Percentiles rank a stretch among this genome's conserved stretches.
Conservation (phyloP, 2,797 vertebrate genomes). For the Chloroceryle inda region DNA sequence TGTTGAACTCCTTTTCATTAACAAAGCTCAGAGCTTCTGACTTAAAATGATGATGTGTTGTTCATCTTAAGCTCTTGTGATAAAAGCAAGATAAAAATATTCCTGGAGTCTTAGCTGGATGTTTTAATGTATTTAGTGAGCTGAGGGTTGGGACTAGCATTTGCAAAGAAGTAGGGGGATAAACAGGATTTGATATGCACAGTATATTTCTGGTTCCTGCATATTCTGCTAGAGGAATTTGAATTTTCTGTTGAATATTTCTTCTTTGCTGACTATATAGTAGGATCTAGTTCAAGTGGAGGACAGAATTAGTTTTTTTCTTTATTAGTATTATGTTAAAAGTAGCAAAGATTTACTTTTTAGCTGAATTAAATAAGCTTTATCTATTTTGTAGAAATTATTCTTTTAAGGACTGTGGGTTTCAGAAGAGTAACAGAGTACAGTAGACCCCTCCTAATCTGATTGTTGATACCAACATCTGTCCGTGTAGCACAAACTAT, state of each 20-base stretch:
- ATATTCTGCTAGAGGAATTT: neutral
- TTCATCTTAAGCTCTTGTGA: conserved; percentile 31
- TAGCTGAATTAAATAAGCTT: neutral
- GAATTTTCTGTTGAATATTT: neutral
- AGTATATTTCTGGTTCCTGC: neutral
- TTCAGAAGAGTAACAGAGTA: neutral
- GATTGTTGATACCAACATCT: neutral
- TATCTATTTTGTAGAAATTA: neutral
- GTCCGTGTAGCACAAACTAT: neutral
- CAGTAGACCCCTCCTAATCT: neutral
- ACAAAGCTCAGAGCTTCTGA: conserved; percentile 9
- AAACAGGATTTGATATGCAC: conserved; percentile 7
- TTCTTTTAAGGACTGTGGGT: neutral
- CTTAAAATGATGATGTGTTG: conserved; percentile 10
- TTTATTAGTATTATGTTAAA: neutral
- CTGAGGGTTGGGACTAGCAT: neutral
- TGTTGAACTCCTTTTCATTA: conserved; percentile 44
- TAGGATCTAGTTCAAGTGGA: neutral
- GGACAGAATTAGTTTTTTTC: neutral
- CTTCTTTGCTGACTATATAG: neutral
- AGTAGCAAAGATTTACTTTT: neutral
- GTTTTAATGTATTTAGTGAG: conserved; percentile 23
- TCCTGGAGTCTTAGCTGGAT: conserved; percentile 27
- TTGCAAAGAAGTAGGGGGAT: neutral
- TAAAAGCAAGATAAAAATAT: conserved; percentile 45